These are phyloP conservation scores for cattle (Bos taurus) DNA, from an alignment of 2,113 vertebrate genomes.

Conservation along the genomic window DNA sequence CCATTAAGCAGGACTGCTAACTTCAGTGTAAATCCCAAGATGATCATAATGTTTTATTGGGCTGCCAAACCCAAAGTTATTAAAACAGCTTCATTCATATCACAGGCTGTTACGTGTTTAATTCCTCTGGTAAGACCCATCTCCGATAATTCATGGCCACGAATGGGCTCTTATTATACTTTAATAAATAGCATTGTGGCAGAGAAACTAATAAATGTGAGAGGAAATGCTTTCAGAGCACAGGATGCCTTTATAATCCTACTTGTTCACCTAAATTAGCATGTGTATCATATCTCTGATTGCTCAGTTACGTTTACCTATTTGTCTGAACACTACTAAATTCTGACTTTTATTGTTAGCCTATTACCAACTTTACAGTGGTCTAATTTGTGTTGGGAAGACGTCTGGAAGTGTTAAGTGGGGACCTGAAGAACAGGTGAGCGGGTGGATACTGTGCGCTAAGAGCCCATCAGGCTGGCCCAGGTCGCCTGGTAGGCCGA, in stretches of 20 bases:
- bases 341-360: background rate
- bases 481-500: background rate
- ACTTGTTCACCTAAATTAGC: conserved; percentile 16
- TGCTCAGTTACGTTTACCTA: background rate
- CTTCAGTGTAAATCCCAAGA: background rate
- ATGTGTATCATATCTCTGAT: background rate
- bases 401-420: background rate
- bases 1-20: background rate
- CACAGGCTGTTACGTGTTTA: conserved; percentile 19
- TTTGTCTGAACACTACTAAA: background rate
- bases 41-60: conserved; percentile 19
- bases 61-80: conserved; percentile 28
- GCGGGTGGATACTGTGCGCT: background rate
- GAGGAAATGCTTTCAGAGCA: background rate
- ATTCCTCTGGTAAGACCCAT: conserved; percentile 36
- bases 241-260: background rate
- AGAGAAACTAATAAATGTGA: conserved; percentile 8
- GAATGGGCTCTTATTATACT: background rate
- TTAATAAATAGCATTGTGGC: background rate
- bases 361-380: background rate
- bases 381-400: background rate
- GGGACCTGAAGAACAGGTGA: background rate
- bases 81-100: conserved; percentile 38
- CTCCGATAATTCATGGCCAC: background rate
- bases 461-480: background rate